Evolutionary conservation across 1,140 invertebrate genomes (phyloP).

Genomic region (Caenorhabditis remanei): DNA sequence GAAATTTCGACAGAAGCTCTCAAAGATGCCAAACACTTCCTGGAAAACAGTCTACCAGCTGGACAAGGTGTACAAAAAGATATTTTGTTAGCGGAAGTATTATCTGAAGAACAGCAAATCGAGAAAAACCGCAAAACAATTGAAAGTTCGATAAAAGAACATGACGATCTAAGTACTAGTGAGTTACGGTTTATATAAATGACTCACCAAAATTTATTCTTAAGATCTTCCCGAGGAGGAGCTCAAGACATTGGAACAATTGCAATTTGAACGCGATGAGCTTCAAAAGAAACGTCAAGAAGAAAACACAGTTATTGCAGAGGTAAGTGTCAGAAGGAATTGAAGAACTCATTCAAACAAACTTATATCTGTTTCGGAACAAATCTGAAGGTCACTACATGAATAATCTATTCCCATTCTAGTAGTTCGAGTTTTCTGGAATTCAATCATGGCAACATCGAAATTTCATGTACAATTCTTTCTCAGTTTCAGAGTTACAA

Average conservation of each 20-base stretch:
- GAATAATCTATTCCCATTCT: no score
- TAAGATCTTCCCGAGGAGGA: neutral
- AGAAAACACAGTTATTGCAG: neutral
- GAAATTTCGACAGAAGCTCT: neutral
- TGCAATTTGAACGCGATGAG: constrained; percentile 17
- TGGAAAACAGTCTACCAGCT: constrained; percentile 18
- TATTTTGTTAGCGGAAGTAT: neutral
- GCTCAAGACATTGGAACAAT: neutral
- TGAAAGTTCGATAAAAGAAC: neutral
- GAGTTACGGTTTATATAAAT: neutral
- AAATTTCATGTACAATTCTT: neutral
- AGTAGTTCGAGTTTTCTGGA: no score
- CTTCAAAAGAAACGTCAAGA: neutral
- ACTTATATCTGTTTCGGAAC: no score
- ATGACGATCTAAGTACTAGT: neutral
- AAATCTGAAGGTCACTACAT: no score
- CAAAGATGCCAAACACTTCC: constrained; percentile 16
- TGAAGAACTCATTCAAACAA: no score
- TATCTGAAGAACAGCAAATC: neutral
- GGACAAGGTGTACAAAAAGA: neutral
- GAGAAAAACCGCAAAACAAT: constrained; percentile 2
- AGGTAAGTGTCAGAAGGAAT: neutral
- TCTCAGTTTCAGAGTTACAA: constrained; percentile 12
- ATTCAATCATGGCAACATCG: no score
- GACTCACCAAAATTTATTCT: neutral